Percentiles rank a stretch among this genome's conserved stretches.
These are phyloP conservation scores for Phylloscopus trochiloides DNA, from an alignment of 2,113 vertebrate species.

Conservation along the genomic window DNA sequence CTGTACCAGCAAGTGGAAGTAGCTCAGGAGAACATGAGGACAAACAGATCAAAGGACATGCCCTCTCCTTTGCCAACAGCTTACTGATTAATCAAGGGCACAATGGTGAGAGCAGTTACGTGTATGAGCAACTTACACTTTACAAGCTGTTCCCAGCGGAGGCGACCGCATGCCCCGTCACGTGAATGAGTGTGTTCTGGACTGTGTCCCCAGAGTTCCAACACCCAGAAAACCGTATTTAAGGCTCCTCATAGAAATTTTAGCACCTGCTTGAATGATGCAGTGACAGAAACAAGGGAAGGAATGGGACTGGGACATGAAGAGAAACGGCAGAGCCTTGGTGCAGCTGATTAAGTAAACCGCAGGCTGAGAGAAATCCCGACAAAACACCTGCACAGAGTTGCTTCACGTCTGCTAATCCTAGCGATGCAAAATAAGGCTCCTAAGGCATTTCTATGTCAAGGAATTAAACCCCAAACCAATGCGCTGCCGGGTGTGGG, in stretches of 20 bases:
- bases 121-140: neutral
- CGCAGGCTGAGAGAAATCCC: rapidly evolving
- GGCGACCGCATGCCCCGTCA: rapidly evolving
- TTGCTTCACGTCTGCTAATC: neutral
- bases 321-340: neutral
- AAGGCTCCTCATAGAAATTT: neutral
- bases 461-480: neutral
- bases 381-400: neutral
- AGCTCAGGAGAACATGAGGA: neutral
- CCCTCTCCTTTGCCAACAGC: neutral
- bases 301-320: neutral
- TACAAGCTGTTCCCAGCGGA: rapidly evolving
- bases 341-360: neutral
- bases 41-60: neutral
- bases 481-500: rapidly evolving
- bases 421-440: neutral
- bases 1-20: neutral
- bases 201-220: neutral
- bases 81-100: neutral
- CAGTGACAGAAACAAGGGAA: neutral
- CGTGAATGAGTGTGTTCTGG: rapidly evolving
- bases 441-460: neutral
- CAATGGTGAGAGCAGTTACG: rapidly evolving
- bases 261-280: neutral
- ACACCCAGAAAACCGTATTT: neutral